Base-by-base conservation (phyloP, 2,888 invertebrate species). In the Lithodes maja region DNA sequence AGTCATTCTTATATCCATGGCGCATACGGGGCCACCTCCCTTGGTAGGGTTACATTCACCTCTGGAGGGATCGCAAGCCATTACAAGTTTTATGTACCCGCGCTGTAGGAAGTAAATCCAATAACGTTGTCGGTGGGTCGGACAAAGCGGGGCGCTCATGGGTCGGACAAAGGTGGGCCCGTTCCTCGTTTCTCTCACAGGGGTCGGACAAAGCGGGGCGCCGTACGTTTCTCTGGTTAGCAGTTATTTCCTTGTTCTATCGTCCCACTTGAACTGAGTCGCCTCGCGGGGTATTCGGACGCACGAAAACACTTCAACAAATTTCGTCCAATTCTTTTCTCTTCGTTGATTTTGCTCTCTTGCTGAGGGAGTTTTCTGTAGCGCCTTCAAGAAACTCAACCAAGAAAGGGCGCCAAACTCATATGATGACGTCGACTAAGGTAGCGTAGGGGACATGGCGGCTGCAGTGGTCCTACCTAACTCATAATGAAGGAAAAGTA, bases 171-270 rank as follows among this genome's bases (percentile, higher is more conserved):
- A 87, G 89, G 91, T 87, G 86, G 88, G 86, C 81, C 91, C 90
- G 90, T 90, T 90, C 90, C 87, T 91, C 91, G 91, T 90, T 91
- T 91, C 91, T 91, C 91, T 91, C 91, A 91, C 91, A 91, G 83
- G 86, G 91, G 90, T 91, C 90, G 91, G 90, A 91, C 91, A 91
- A 90, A 90, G 91, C 90, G 87, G 86, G 91, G 79, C 91, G 91
- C 91, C 91, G 91, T 91, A 91, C 91, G 91, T 91, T 91, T 91
- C 91, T 91, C 91, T 91, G 91, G 91, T 91, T 91, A 91, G 91
- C 91, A 91, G 91, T 91, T 91, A 91, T 91, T 91, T 91, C 91
- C 91, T 91, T 91, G 91, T 91, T 91, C 90, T 91, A 91, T 91
- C 91, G 91, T 91, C 91, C 91, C 91, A 91, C 91, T 91, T 91